phyloP scores from a whole-genome alignment of 2,113 vertebrate species.

The Origma solitaria region DNA sequence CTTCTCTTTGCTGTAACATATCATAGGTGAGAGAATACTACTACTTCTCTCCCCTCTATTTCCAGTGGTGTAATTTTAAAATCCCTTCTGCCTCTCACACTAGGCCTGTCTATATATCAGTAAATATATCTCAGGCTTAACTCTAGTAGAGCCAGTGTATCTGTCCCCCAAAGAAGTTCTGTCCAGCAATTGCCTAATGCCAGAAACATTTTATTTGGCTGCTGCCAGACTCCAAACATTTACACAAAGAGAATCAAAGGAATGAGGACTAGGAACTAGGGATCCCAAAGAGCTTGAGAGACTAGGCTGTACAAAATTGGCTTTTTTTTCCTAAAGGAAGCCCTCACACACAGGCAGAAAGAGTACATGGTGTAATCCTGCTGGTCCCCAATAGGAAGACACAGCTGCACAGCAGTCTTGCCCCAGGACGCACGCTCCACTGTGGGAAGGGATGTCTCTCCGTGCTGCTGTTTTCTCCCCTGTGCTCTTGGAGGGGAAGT shows the following conservation, averaged over 20 bases:
- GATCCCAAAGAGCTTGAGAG: not conserved
- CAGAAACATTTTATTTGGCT: not conserved
- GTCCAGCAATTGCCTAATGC: not conserved
- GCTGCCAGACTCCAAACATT: not conserved
- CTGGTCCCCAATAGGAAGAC: accelerated
- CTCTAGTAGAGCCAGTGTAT: not conserved
- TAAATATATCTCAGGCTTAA: not conserved
- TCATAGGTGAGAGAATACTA: not conserved
- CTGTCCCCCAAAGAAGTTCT: not conserved
- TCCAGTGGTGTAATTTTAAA: not conserved
- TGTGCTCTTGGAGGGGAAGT: not conserved
- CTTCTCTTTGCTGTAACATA: not conserved
- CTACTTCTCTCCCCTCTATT: not conserved
- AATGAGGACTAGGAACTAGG: not conserved
- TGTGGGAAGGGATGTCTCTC: not conserved
- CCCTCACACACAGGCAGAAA: accelerated
- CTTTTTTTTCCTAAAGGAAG: not conserved
- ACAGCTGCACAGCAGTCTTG: accelerated
- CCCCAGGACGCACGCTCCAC: not conserved
- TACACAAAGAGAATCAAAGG: not conserved
- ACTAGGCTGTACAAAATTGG: not conserved
- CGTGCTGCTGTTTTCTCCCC: not conserved
- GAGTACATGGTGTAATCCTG: not conserved
- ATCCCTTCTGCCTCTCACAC: not conserved
- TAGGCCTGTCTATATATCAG: not conserved